These are phyloP conservation scores for Papilio demoleus DNA, from an alignment of 2,888 invertebrate species.

Conservation along the genomic window DNA sequence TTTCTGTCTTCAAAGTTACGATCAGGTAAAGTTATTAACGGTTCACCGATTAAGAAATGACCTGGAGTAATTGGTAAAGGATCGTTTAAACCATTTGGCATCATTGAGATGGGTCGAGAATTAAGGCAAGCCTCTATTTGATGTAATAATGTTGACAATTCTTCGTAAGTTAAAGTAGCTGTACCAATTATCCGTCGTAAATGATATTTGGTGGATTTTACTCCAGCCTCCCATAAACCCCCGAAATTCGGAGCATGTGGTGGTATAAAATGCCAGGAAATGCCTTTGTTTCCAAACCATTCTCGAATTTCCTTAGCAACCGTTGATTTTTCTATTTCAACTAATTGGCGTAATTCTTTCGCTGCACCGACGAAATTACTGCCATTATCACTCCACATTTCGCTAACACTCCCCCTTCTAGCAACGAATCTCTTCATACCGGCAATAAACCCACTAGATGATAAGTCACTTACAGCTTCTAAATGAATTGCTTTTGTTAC, in stretches of 20 bases:
- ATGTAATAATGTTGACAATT: conserved; percentile 41
- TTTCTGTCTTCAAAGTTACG: background rate
- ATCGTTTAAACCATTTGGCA: conserved; percentile 28
- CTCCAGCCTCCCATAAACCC: conserved; percentile 47
- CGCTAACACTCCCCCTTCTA: conserved; percentile 42
- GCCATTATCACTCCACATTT: too few relatives aligned
- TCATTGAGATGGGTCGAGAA: conserved; percentile 39
- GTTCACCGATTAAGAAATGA: conserved; percentile 39
- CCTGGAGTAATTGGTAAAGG: conserved; percentile 35
- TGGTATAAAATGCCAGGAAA: conserved; percentile 46
- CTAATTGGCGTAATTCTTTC: conserved; percentile 30
- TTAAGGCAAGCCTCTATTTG: conserved; percentile 45
- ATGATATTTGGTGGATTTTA: conserved; percentile 40
- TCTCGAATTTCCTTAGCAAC: conserved; percentile 8
- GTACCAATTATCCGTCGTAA: background rate
- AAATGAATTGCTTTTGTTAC: conserved; percentile 45
- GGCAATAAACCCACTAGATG: conserved; percentile 46
- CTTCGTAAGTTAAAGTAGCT: conserved; percentile 42
- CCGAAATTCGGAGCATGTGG: conserved; percentile 45
- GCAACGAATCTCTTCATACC: conserved; percentile 42
- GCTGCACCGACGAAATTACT: conserved; percentile 46
- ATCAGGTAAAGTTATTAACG: background rate
- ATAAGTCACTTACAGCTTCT: conserved; percentile 46
- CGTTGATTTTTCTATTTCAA: conserved; percentile 29
- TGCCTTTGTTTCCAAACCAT: conserved; percentile 16